phyloP scores from a whole-genome alignment of 2,113 vertebrate genomes.

The Pelecanus crispus region DNA sequence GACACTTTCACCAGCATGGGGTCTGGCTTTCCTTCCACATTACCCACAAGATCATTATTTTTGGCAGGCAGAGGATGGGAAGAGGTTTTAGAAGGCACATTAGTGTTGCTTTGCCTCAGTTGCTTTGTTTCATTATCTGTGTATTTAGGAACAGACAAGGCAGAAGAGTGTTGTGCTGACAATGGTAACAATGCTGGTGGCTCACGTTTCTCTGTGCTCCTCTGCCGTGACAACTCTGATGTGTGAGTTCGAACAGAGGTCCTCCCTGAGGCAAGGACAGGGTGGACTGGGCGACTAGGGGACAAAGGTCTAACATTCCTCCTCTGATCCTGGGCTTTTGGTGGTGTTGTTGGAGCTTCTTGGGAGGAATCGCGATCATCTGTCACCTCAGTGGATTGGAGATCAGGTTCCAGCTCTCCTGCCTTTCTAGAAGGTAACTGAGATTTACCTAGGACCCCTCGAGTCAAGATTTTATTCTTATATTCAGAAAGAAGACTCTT shows the following conservation, averaged over 20 bases:
- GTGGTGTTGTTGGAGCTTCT: neutral
- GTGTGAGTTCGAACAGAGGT: constrained; percentile 53
- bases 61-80: neutral
- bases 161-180: neutral
- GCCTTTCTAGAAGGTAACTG: constrained; percentile 42
- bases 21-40: constrained; percentile 11
- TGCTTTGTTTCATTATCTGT: constrained; percentile 61
- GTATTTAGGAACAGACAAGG: neutral
- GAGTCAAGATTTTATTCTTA: constrained; percentile 63
- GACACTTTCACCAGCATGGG: constrained; percentile 40
- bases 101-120: neutral
- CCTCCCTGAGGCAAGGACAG: constrained; percentile 73
- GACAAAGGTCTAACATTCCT: constrained; percentile 68
- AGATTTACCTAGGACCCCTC: constrained; percentile 28
- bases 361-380: neutral
- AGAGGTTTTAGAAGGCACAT: neutral
- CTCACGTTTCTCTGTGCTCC: neutral
- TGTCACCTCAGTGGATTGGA: constrained; percentile 60
- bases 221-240: neutral
- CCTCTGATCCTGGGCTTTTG: constrained; percentile 50
- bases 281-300: constrained; percentile 73
- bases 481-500: constrained; percentile 61
- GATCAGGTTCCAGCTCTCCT: constrained; percentile 13
- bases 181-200: neutral
- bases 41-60: neutral